Percentiles rank a stretch among this genome's conserved stretches.
phyloP scores from a whole-genome alignment of 1,140 invertebrate genomes.

The Drosophila kanapiae region DNA sequence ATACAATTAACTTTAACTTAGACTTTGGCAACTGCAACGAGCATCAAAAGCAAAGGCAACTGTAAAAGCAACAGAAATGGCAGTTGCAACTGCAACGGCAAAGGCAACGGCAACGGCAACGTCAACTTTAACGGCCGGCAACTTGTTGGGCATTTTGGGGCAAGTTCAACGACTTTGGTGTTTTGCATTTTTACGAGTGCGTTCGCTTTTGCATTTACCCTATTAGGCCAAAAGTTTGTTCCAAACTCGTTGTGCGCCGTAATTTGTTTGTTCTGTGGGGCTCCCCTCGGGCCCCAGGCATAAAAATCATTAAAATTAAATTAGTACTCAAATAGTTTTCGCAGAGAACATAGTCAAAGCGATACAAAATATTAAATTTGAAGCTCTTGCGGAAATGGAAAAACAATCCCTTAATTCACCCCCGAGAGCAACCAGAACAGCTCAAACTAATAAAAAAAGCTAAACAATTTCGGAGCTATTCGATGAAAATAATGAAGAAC shows the following conservation, averaged over 20 bases:
- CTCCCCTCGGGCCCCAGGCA: slow-evolving; percentile 4
- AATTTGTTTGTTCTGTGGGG: slow-evolving; percentile 51
- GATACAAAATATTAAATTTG: slow-evolving; percentile 50
- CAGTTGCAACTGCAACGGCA: slow-evolving; percentile 20
- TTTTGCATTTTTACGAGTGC: slow-evolving; percentile 45
- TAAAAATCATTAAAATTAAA: slow-evolving; percentile 60
- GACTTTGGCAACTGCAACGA: slow-evolving; percentile 61
- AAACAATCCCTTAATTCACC: slow-evolving; percentile 50
- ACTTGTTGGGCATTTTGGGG: slow-evolving; percentile 49
- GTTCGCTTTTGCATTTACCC: slow-evolving; percentile 24
- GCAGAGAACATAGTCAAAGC: slow-evolving; percentile 38
- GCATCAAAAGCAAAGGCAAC: slow-evolving; percentile 32
- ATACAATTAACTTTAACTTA: slow-evolving; percentile 75
- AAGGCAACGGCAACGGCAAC: slow-evolving; percentile 33
- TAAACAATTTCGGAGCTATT: slow-evolving; percentile 65
- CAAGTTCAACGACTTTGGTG: slow-evolving; percentile 57
- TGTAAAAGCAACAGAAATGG: slow-evolving; percentile 24
- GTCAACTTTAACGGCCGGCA: slow-evolving; percentile 37
- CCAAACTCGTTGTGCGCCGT: slow-evolving; percentile 40
- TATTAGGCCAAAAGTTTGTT: slow-evolving; percentile 55
- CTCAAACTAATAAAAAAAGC: slow-evolving; percentile 63
- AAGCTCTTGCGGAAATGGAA: slow-evolving; percentile 37
- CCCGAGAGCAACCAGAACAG: slow-evolving; percentile 22
- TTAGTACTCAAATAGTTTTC: slow-evolving; percentile 52
- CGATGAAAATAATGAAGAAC: slow-evolving; percentile 73